Conservation (phyloP, 2,888 invertebrate species). For the Biston stratarius region DNA sequence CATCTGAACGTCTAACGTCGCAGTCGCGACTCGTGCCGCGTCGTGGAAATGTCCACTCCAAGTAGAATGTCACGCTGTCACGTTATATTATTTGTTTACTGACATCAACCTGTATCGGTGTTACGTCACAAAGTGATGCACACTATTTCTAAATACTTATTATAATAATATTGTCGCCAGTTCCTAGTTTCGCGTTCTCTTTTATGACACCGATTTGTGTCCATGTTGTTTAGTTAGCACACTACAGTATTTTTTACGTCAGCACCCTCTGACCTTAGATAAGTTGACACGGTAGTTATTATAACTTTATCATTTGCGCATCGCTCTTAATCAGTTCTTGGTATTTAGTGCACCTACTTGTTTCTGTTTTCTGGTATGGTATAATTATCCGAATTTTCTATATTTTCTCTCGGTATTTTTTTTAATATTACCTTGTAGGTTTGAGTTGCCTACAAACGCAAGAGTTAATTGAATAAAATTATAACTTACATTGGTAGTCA, state of each 20-base stretch:
- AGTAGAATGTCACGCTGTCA: conserved; percentile 20
- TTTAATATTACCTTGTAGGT: neutral
- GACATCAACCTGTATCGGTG: conserved; percentile 9
- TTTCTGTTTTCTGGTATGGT: conserved; percentile 3
- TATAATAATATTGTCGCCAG: conserved; percentile 16
- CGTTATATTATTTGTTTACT: conserved; percentile 22
- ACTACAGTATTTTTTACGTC: conserved; percentile 24
- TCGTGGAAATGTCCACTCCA: conserved; percentile 23
- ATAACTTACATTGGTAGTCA: neutral
- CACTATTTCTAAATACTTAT: conserved; percentile 23
- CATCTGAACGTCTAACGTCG: neutral
- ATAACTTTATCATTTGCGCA: conserved; percentile 27
- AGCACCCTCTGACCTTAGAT: conserved; percentile 33
- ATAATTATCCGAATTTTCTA: neutral
- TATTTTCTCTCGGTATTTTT: neutral
- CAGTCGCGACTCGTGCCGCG: neutral
- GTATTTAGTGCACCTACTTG: conserved; percentile 8
- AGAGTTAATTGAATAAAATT: too few relatives aligned
- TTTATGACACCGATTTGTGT: conserved; percentile 28
- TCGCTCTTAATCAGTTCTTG: conserved; percentile 17
- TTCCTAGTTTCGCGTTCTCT: conserved; percentile 22
- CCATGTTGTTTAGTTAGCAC: conserved; percentile 27
- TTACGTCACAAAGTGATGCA: conserved; percentile 31
- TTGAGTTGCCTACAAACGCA: too few relatives aligned
- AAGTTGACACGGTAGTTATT: conserved; percentile 20